Evolutionary conservation across 2,888 invertebrate genomes (phyloP).

Genomic region (Megaustenia siamemsis): DNA sequence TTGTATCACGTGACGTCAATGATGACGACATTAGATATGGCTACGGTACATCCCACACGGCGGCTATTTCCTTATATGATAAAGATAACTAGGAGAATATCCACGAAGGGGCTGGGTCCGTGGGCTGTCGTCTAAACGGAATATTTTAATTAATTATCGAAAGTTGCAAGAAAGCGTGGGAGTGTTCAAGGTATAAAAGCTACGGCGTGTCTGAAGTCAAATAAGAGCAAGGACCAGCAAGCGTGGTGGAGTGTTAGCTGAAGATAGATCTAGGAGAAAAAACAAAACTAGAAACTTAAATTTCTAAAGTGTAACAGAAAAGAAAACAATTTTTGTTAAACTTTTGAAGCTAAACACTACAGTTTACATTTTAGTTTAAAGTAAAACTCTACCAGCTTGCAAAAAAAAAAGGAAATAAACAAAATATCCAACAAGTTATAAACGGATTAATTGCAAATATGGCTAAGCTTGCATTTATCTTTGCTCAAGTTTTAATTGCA

Average conservation of each 20-base stretch:
- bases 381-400: not conserved
- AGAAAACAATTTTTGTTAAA: not conserved
- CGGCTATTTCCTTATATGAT: not conserved
- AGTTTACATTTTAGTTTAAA: not conserved
- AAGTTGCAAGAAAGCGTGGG: not conserved
- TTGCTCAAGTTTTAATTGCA: slow-evolving; percentile 14
- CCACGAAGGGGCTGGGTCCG: not conserved
- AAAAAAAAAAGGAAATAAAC: not conserved
- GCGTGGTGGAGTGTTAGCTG: not conserved
- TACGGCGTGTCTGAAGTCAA: not conserved
- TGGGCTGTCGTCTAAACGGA: not conserved
- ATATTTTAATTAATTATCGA: not conserved
- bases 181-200: not conserved
- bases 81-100: not conserved
- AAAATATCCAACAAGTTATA: not conserved
- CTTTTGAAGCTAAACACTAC: not conserved
- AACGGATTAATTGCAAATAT: not conserved
- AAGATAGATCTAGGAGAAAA: not conserved
- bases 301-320: not conserved
- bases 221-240: not conserved
- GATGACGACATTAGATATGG: not conserved
- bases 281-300: not conserved
- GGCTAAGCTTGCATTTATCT: not conserved
- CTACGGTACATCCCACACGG: not conserved
- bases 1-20: not conserved